Conservation (phyloP, 2,888 invertebrate species). For the Melikaiella ostensackeni region DNA sequence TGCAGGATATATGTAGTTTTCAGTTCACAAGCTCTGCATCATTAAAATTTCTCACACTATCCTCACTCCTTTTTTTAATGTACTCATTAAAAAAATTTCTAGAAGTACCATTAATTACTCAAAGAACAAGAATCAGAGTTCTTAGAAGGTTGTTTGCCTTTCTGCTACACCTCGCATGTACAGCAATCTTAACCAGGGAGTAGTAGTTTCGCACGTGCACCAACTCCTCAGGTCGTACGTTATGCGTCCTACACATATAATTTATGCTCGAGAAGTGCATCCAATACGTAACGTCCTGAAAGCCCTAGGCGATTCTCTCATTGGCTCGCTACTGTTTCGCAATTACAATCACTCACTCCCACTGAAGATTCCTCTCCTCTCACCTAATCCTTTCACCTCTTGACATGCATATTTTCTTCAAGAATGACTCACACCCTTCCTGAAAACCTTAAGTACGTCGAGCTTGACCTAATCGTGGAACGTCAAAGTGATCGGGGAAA, state of each 20-base stretch:
- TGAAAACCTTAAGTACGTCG: constrained; percentile 44
- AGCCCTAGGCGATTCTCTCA: constrained; percentile 42
- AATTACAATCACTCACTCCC: constrained; percentile 68
- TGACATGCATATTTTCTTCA: constrained; percentile 29
- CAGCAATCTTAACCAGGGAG: not conserved
- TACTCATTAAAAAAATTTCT: not conserved
- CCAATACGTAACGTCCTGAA: constrained; percentile 33
- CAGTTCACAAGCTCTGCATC: not conserved
- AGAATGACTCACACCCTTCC: constrained; percentile 17
- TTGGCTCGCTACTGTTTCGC: constrained; percentile 65
- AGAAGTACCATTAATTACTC: constrained; percentile 6
- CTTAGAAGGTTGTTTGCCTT: constrained; percentile 9
- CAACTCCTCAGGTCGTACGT: constrained; percentile 31
- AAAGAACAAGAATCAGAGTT: constrained; percentile 9
- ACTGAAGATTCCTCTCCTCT: constrained; percentile 46
- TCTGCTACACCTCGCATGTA: not conserved
- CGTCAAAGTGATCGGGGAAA: constrained; percentile 62
- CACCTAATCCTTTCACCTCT: constrained; percentile 45
- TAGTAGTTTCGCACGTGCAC: constrained; percentile 42
- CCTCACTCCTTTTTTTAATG: not conserved
- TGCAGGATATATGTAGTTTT: not conserved
- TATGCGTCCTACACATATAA: constrained; percentile 41
- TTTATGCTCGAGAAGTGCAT: constrained; percentile 36
- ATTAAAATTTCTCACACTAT: not conserved
- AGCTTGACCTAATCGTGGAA: constrained; percentile 62